Base-by-base conservation (phyloP, 2,888 invertebrate species). In the Chloromyia formosa region DNA sequence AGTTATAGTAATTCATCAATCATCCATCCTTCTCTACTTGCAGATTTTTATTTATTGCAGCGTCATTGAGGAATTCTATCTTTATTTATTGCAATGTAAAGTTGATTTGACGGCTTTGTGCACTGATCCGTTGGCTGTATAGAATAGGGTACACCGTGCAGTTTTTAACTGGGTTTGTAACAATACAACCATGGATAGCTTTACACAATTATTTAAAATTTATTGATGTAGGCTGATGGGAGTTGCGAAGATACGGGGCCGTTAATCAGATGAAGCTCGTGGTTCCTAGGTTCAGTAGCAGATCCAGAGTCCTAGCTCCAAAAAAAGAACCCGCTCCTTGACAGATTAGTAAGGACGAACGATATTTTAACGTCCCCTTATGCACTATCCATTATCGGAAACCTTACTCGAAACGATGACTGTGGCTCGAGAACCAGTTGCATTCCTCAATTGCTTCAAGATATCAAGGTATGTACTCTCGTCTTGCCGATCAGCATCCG, bases 51-150 rank as follows among this genome's bases (percentile, higher is more conserved):
- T 35, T 35, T 66, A 66, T 66, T 66, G 66, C 69, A 18, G 16
- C 53, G 54, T 69, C 69, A 69, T 69, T 69, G 22, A 35, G 54
- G 56, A 54, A 69, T 69, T 69, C 54, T 69, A 66, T 45, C 66
- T 42, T 35, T 66, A 42, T 42, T 66, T 66, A 56, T 56, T 20
- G 22, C 56, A 20, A 56, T 56, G 18, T 56, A 10, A 1, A 49
- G 49, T 49, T 49, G 49, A 49, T 35, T 35, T 35, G 27, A 35
- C 27, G 27, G 27, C 27, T 35, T 35, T 35, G 27, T 35, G 27
- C 27, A 35, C 27, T 35, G 27, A 35, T 35, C 27, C 27, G 27
- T 7, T 2, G 27, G 49, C 49, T 7, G 12, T 49, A n/a, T 49
- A 49, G 49, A 35, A 35, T 35, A 35, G 27, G 10, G 12, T 49